These are phyloP conservation scores for Phrynosoma platyrhinos DNA, from an alignment of 2,113 vertebrate species.

Conservation along the genomic window DNA sequence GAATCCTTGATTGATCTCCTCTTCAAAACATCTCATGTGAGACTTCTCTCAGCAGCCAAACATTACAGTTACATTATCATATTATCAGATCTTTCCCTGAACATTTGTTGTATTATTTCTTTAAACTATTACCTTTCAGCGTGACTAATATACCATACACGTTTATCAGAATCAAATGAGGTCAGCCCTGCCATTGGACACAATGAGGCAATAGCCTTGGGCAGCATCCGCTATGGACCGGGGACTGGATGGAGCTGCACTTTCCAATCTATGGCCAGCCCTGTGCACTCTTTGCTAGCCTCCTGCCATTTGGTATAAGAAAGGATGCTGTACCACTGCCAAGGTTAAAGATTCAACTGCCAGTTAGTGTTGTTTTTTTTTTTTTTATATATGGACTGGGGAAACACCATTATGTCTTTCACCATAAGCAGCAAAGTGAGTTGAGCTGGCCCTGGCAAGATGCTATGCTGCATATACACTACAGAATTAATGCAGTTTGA, in stretches of 20 bases:
- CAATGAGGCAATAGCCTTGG: neutral
- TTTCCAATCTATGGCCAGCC: too few relatives aligned
- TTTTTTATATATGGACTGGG: neutral
- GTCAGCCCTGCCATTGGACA: neutral
- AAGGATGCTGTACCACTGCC: too few relatives aligned
- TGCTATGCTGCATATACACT: too few relatives aligned
- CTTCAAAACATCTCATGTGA: neutral
- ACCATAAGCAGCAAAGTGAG: neutral
- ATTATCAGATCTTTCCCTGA: neutral
- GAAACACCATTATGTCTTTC: neutral
- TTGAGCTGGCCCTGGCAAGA: neutral
- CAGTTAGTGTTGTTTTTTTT: neutral
- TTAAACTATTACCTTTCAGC: neutral
- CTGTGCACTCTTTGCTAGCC: too few relatives aligned
- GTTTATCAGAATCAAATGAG: neutral
- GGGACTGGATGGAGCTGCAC: too few relatives aligned
- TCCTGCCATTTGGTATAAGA: too few relatives aligned
- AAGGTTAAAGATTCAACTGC: neutral
- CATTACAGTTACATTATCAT: neutral
- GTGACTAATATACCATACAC: neutral
- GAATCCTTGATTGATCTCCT: neutral
- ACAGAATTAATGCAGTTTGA: too few relatives aligned
- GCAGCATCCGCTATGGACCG: too few relatives aligned
- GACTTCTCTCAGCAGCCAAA: neutral
- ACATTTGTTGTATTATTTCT: neutral